A percentile compares a stretch with the other conserved stretches of the same genome.
Conservation (phyloP, 1,140 invertebrate genomes). For the Heterodera schachtii region DNA sequence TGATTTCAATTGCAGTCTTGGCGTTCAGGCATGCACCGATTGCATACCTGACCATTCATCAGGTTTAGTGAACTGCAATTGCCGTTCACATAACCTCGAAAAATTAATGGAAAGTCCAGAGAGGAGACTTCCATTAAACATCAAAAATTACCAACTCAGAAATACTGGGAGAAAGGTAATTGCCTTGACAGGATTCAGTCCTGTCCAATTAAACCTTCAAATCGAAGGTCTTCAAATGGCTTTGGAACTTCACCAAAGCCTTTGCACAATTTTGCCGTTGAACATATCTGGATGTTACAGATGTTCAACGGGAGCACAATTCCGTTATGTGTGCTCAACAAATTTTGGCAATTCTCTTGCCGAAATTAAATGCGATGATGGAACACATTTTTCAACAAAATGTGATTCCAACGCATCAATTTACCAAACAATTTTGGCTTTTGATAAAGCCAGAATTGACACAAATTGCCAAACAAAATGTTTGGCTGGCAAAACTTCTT, state of each 20-base stretch:
- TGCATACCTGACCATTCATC: background rate
- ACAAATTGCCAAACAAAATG: too few relatives aligned
- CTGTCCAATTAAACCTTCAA: background rate
- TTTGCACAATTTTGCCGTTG: background rate
- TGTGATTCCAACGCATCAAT: background rate
- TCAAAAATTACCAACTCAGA: background rate
- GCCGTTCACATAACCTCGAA: background rate
- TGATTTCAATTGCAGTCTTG: background rate
- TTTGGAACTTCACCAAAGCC: background rate
- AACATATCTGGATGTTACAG: background rate
- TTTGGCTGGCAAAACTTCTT: too few relatives aligned
- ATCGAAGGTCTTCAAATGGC: background rate
- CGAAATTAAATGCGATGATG: constrained; percentile 13
- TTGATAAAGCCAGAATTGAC: too few relatives aligned
- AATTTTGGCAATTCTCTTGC: background rate
- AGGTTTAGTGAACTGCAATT: constrained; percentile 1
- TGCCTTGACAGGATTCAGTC: background rate
- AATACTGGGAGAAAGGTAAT: background rate
- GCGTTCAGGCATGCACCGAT: background rate
- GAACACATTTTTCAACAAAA: background rate
- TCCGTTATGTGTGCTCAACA: background rate
- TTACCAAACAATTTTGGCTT: too few relatives aligned
- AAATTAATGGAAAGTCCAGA: background rate
- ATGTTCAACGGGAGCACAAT: constrained; percentile 7
- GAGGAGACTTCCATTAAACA: background rate